Evolutionary conservation across 2,888 invertebrate genomes (phyloP).

Genomic region (Drymonia ruficornis): DNA sequence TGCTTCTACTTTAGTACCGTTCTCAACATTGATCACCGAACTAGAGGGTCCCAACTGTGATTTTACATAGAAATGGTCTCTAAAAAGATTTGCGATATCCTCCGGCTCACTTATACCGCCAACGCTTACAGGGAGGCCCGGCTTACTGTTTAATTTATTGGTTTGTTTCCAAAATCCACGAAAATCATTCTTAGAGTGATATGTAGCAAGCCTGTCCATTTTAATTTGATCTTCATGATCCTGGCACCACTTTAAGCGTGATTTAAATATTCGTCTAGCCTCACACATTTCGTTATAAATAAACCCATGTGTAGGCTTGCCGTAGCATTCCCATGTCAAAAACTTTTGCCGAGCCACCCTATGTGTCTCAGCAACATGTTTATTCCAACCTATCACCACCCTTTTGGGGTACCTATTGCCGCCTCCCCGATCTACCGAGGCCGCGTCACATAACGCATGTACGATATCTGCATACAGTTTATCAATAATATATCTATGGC

Average conservation of each 20-base stretch:
- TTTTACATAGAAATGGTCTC: too few species aligned
- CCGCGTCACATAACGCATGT: neutral
- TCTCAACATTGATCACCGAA: too few species aligned
- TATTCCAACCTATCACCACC: conserved; percentile 16
- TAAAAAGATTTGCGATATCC: too few species aligned
- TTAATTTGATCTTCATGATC: conserved; percentile 12
- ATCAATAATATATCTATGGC: conserved; percentile 3
- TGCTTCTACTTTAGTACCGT: conserved; percentile 2
- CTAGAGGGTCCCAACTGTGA: too few species aligned
- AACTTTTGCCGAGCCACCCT: conserved; percentile 14
- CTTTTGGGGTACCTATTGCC: too few species aligned
- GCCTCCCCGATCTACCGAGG: neutral
- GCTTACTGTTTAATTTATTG: conserved; percentile 9
- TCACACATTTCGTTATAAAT: conserved; percentile 14
- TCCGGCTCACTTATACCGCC: too few species aligned
- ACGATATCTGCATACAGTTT: conserved; percentile 8
- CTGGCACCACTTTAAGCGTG: conserved; percentile 11
- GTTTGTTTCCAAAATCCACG: conserved; percentile 17
- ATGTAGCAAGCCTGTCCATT: conserved; percentile 11
- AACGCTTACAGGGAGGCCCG: conserved; percentile 6
- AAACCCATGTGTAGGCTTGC: conserved; percentile 13
- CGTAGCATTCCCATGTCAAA: conserved; percentile 8
- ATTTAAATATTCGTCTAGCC: conserved; percentile 14
- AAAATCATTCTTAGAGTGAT: conserved; percentile 12
- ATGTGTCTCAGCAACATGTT: conserved; percentile 7